A percentile compares a stretch with the other conserved stretches of the same genome.
Evolutionary conservation across 2,797 vertebrate genomes (phyloP).

Genomic region (Sebastolobus altivelis): DNA sequence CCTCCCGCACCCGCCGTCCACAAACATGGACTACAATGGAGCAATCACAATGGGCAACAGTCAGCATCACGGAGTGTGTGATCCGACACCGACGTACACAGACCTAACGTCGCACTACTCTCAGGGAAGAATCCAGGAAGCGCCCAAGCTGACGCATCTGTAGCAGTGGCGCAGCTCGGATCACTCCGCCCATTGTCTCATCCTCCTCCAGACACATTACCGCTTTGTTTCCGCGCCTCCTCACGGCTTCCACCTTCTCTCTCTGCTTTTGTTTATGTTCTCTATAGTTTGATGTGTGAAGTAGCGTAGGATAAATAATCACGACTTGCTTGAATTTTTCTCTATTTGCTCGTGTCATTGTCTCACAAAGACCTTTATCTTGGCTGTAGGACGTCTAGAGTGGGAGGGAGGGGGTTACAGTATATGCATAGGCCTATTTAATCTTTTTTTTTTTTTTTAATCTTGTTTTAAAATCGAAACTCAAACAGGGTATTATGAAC

Average conservation of each 20-base stretch:
- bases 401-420: constrained; percentile 64
- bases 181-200: constrained; percentile 83
- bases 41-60: constrained; percentile 93
- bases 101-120: constrained; percentile 97
- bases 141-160: constrained; percentile 98
- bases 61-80: constrained; percentile 95
- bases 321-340: constrained; percentile 92
- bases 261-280: constrained; percentile 71
- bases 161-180: constrained; percentile 85
- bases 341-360: constrained; percentile 91
- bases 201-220: constrained; percentile 77
- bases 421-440: constrained; percentile 84
- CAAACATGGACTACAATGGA: constrained; percentile 95
- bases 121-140: constrained; percentile 99
- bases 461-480: constrained; percentile 91
- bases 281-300: constrained; percentile 93
- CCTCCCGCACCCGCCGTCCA: constrained; percentile 90
- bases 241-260: constrained; percentile 73
- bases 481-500: constrained; percentile 99
- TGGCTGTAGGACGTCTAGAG: constrained; percentile 71
- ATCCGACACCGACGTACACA: constrained; percentile 95
- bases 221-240: constrained; percentile 79
- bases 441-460: constrained; percentile 76
- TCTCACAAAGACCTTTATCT: constrained; percentile 85
- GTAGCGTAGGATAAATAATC: constrained; percentile 88